These are phyloP conservation scores for Xyrauchen texanus DNA, from an alignment of 2,113 vertebrate genomes.

Conservation along the genomic window DNA sequence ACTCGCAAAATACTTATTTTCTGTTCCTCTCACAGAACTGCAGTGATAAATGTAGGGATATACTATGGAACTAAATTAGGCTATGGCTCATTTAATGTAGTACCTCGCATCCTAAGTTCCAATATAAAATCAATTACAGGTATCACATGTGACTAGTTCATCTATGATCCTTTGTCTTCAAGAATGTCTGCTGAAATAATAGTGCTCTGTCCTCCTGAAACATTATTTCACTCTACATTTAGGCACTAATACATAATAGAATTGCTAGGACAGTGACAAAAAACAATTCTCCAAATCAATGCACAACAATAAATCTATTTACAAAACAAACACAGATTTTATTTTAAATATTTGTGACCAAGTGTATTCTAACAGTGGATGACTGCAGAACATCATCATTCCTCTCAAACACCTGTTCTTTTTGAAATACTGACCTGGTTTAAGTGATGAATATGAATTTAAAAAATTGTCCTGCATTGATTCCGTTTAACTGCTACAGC, in stretches of 20 bases:
- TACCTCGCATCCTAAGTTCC: slow-evolving; percentile 21
- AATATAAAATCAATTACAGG: background rate
- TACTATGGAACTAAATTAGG: background rate
- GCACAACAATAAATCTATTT: slow-evolving; percentile 65
- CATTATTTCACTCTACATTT: slow-evolving; percentile 63
- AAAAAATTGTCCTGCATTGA: background rate
- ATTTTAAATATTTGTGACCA: slow-evolving; percentile 29
- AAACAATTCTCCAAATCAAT: slow-evolving; percentile 58
- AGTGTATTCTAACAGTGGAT: background rate
- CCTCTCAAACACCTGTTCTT: slow-evolving; percentile 73
- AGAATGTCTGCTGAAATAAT: no score
- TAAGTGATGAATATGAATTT: slow-evolving; percentile 30
- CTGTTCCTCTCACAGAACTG: slow-evolving; percentile 3
- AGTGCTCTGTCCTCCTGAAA: no score
- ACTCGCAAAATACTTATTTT: slow-evolving; percentile 12
- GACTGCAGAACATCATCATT: slow-evolving; percentile 63
- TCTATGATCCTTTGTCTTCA: background rate
- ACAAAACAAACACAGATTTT: slow-evolving; percentile 64
- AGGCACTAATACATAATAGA: slow-evolving; percentile 70
- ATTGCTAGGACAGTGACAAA: slow-evolving; percentile 51
- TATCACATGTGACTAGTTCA: no score
- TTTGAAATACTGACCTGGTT: slow-evolving; percentile 18
- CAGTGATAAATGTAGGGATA: background rate
- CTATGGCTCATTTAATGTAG: slow-evolving; percentile 1
- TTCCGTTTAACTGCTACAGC: slow-evolving; percentile 32